phyloP scores from a whole-genome alignment of 2,888 invertebrate genomes.

The Podotricha telesiphe region DNA sequence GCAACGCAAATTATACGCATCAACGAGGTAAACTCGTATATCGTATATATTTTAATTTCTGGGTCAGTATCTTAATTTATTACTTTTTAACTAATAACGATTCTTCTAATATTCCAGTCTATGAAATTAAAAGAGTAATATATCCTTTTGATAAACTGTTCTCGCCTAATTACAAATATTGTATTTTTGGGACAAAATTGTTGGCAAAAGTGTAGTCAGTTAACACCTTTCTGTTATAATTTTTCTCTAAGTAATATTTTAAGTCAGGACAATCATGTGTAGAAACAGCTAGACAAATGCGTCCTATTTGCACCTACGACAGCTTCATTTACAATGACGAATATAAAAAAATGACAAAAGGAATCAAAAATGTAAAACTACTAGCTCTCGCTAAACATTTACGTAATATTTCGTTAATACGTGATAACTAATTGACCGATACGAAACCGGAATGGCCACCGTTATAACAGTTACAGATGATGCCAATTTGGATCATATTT shows the following conservation, averaged over 20 bases:
- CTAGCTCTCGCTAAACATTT: too few relatives aligned
- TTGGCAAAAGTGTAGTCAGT: not conserved
- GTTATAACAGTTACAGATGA: slow-evolving; percentile 37
- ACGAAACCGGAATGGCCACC: slow-evolving; percentile 17
- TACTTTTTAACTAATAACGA: too few relatives aligned
- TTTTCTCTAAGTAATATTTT: not conserved
- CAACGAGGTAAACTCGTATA: too few relatives aligned
- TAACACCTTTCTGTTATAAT: not conserved
- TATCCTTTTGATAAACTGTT: too few relatives aligned
- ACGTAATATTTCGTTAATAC: not conserved
- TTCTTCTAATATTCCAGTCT: too few relatives aligned
- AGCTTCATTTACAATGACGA: too few relatives aligned
- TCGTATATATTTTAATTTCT: too few relatives aligned
- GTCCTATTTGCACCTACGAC: not conserved
- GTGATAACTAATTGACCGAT: slow-evolving; percentile 19
- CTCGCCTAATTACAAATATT: not conserved
- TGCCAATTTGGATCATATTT: slow-evolving; percentile 29
- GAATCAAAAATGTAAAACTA: not conserved
- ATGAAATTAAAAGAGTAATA: too few relatives aligned
- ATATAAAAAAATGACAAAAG: too few relatives aligned
- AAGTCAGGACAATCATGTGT: too few relatives aligned
- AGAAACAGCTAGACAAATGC: not conserved
- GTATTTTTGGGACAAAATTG: not conserved
- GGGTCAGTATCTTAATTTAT: too few relatives aligned
- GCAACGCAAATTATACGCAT: too few relatives aligned